Conservation (phyloP, 2,888 invertebrate genomes). For the Subacronicta megacephala region DNA sequence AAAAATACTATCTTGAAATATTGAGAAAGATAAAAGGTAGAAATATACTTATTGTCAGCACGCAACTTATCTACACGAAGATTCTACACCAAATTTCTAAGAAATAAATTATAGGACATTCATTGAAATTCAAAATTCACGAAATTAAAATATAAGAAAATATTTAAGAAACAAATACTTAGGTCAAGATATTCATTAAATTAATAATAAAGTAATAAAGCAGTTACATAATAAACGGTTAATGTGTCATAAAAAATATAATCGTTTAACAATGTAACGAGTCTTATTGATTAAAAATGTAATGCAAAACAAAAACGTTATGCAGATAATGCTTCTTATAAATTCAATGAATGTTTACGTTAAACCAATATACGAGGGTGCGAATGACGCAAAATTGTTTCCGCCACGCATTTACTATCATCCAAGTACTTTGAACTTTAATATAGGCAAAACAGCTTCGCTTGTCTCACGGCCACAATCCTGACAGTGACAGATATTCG, state of each 20-base stretch:
- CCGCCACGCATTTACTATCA: constrained; percentile 59
- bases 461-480: constrained; percentile 30
- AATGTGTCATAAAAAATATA: background rate
- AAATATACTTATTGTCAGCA: too few species aligned
- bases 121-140: too few species aligned
- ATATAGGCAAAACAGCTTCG: too few species aligned
- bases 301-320: constrained; percentile 8
- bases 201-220: too few species aligned
- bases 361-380: constrained; percentile 51
- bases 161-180: too few species aligned
- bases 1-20: background rate
- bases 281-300: constrained; percentile 6
- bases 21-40: background rate
- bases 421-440: constrained; percentile 64
- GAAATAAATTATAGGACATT: too few species aligned
- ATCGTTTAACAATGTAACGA: background rate
- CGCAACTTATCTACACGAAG: too few species aligned
- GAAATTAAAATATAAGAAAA: too few species aligned
- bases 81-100: too few species aligned
- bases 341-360: constrained; percentile 62
- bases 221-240: background rate
- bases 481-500: too few species aligned
- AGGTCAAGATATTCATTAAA: too few species aligned
- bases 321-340: constrained; percentile 20
- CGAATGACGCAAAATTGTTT: constrained; percentile 65